phyloP scores from a whole-genome alignment of 2,888 invertebrate species.

The Amphipoea lucens region DNA sequence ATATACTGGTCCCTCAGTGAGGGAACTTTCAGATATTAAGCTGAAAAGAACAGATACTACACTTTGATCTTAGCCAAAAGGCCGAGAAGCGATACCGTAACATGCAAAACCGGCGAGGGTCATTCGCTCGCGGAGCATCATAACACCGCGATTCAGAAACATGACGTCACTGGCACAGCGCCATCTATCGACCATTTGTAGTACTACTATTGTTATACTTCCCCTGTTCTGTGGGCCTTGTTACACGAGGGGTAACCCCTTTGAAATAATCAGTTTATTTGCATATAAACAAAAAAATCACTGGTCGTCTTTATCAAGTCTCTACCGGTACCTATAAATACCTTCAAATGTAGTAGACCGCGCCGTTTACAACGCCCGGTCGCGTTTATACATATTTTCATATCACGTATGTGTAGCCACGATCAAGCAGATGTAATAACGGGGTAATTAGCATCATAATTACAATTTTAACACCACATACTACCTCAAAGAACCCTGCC shows the following conservation, averaged over 20 bases:
- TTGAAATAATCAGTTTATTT: neutral
- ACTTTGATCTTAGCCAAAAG: constrained; percentile 51
- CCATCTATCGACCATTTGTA: constrained; percentile 12
- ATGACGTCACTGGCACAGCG: constrained; percentile 24
- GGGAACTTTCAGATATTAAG: constrained; percentile 50
- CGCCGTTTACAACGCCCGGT: neutral
- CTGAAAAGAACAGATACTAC: constrained; percentile 49
- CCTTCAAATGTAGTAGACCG: neutral
- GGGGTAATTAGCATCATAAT: constrained; percentile 46
- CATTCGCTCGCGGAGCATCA: constrained; percentile 19
- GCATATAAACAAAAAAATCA: neutral
- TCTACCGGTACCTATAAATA: neutral
- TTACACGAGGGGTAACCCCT: neutral
- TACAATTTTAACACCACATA: constrained; percentile 27
- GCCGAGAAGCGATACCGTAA: constrained; percentile 37
- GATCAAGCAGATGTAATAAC: constrained; percentile 25
- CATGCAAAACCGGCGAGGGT: neutral
- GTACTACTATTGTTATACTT: constrained; percentile 16
- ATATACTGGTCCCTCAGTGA: constrained; percentile 48
- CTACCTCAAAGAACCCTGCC: constrained; percentile 46
- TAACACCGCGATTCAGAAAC: constrained; percentile 38
- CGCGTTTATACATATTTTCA: neutral
- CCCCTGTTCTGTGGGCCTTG: neutral
- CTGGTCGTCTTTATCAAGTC: neutral
- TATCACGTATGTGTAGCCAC: neutral